Conservation (phyloP, 2,113 vertebrate genomes). For the Platichthys flesus region DNA sequence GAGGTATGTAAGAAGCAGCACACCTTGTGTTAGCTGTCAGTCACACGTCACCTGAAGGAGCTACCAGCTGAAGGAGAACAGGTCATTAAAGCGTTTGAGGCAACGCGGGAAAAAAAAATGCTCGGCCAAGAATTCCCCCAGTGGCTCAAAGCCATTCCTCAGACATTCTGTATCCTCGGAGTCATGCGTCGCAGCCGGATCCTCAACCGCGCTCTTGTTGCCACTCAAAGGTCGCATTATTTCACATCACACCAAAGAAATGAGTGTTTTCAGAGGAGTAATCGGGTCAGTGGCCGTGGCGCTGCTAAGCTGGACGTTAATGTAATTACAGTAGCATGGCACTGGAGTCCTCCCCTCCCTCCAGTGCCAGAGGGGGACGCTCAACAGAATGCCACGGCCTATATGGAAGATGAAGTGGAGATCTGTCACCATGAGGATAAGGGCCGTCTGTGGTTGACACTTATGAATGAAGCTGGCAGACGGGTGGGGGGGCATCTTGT, state of each 20-base stretch:
- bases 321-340: constrained; percentile 65
- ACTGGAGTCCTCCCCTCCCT: constrained; percentile 27
- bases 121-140: constrained; percentile 22
- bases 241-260: constrained; percentile 57
- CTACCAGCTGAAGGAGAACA: constrained; percentile 28
- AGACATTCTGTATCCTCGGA: constrained; percentile 40
- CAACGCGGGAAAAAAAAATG: not conserved
- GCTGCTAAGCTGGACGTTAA: constrained; percentile 58
- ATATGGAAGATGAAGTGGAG: constrained; percentile 58
- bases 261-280: constrained; percentile 57
- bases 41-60: constrained; percentile 38
- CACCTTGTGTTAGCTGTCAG: constrained; percentile 31
- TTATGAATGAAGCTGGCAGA: constrained; percentile 56
- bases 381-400: constrained; percentile 47
- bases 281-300: constrained; percentile 59
- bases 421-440: constrained; percentile 65
- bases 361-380: constrained; percentile 46
- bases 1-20: constrained; percentile 17
- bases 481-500: constrained; percentile 8
- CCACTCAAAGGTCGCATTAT: constrained; percentile 71
- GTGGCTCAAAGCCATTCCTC: constrained; percentile 59
- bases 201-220: constrained; percentile 46
- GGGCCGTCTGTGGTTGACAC: constrained; percentile 64
- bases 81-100: constrained; percentile 37
- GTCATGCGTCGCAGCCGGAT: not conserved